These are phyloP conservation scores for Papilio demoleus DNA, from an alignment of 2,888 invertebrate species.

Conservation along the genomic window DNA sequence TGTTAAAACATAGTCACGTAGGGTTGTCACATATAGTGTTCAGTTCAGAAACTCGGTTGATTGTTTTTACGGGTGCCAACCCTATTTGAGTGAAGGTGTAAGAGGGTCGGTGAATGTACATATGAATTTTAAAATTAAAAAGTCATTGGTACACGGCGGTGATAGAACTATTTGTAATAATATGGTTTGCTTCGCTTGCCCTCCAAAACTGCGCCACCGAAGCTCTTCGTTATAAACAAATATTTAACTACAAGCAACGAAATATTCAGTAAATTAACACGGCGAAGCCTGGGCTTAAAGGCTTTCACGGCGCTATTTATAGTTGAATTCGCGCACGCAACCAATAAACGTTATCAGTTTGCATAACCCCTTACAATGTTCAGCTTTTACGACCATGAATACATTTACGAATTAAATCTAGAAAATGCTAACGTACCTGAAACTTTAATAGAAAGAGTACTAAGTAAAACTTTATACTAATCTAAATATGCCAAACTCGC, in stretches of 20 bases:
- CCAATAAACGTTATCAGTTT: conserved; percentile 24
- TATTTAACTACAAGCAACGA: conserved; percentile 1
- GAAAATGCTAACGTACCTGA: not conserved
- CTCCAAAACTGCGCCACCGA: no score
- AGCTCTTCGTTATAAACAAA: not conserved
- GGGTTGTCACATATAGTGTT: no score
- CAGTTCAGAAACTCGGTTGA: no score
- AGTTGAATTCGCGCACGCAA: conserved; percentile 24
- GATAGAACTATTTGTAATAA: not conserved
- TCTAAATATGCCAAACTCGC: no score
- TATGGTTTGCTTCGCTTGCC: no score
- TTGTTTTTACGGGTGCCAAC: no score
- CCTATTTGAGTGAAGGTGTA: no score
- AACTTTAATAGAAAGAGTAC: not conserved
- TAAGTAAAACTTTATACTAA: not conserved
- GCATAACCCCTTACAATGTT: conserved; percentile 13
- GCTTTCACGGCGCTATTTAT: conserved; percentile 16
- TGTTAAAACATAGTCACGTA: no score
- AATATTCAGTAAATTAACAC: conserved; percentile 41
- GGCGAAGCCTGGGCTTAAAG: conserved; percentile 34
- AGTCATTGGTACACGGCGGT: no score
- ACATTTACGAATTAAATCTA: not conserved
- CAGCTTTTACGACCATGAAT: conserved; percentile 15
- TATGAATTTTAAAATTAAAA: no score
- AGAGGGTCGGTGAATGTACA: no score